These are phyloP conservation scores for Scrobipalpa costella DNA, from an alignment of 2,888 invertebrate genomes.

Conservation along the genomic window DNA sequence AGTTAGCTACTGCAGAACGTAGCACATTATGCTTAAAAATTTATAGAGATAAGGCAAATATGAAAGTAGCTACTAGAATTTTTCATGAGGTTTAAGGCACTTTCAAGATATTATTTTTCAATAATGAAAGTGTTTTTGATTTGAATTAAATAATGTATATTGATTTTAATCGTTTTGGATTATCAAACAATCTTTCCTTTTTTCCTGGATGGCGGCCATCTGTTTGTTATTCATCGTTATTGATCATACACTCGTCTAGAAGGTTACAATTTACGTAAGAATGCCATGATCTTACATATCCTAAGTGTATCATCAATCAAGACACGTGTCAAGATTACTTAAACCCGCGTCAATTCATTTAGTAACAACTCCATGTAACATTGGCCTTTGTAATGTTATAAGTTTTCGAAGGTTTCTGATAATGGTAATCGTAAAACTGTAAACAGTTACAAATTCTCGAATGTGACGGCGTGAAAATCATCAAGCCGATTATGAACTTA, in stretches of 20 bases:
- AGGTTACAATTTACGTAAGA: constrained; percentile 14
- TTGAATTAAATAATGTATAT: too few species aligned
- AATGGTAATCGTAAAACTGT: constrained; percentile 16
- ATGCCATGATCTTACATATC: constrained; percentile 14
- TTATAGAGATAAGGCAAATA: background rate
- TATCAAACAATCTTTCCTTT: background rate
- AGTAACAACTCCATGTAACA: constrained; percentile 20
- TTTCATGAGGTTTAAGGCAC: background rate
- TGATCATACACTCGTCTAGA: background rate
- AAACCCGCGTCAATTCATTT: constrained; percentile 21
- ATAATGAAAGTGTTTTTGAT: too few species aligned
- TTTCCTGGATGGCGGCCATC: background rate
- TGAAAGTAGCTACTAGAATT: background rate
- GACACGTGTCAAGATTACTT: constrained; percentile 25
- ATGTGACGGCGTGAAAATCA: constrained; percentile 20
- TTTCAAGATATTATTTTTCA: too few species aligned
- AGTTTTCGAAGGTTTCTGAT: constrained; percentile 23
- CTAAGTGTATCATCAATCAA: constrained; percentile 21
- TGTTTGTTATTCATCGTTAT: constrained; percentile 13
- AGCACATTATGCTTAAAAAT: too few species aligned
- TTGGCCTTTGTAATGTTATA: constrained; percentile 25
- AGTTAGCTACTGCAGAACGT: background rate
- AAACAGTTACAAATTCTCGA: constrained; percentile 6
- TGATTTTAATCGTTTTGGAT: background rate
- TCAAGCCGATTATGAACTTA: background rate